Evolutionary conservation across 1,140 invertebrate genomes (phyloP).

Genomic region (Centruroides sculpturatus): DNA sequence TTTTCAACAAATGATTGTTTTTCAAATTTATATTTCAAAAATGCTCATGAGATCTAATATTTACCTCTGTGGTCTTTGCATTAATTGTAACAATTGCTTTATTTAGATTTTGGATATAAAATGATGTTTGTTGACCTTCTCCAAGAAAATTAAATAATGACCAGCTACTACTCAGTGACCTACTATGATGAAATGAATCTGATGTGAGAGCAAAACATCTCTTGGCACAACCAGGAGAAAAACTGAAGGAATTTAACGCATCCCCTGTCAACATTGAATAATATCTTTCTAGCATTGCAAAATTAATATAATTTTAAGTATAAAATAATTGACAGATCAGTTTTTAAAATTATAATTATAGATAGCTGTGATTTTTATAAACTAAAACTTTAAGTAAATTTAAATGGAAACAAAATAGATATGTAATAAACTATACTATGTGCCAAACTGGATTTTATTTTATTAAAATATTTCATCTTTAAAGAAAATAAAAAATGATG

Average conservation of each 20-base stretch:
- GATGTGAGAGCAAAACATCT: conserved; percentile 17
- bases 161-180: conserved; percentile 23
- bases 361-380: too few relatives aligned
- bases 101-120: conserved; percentile 27
- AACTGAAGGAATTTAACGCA: conserved; percentile 23
- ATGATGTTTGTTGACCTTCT: conserved; percentile 12
- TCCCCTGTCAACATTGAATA: conserved; percentile 13
- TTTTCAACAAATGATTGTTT: background rate
- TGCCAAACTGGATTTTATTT: too few relatives aligned
- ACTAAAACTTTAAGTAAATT: too few relatives aligned
- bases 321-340: background rate
- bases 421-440: too few relatives aligned
- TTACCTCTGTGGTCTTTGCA: conserved; percentile 28
- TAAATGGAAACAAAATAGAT: too few relatives aligned
- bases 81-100: conserved; percentile 31
- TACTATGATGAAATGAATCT: conserved; percentile 1
- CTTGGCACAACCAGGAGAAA: conserved; percentile 14
- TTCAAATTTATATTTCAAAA: background rate
- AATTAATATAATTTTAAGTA: background rate
- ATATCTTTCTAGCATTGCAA: background rate
- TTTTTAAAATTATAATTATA: background rate
- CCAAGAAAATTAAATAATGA: conserved; percentile 25
- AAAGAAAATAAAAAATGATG: too few relatives aligned
- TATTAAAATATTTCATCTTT: too few relatives aligned
- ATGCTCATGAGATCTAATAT: background rate